Evolutionary conservation across 1,140 invertebrate genomes (phyloP), one percentile per base, ranked within the genome.

Genomic region (Centruroides vittatus): DNA sequence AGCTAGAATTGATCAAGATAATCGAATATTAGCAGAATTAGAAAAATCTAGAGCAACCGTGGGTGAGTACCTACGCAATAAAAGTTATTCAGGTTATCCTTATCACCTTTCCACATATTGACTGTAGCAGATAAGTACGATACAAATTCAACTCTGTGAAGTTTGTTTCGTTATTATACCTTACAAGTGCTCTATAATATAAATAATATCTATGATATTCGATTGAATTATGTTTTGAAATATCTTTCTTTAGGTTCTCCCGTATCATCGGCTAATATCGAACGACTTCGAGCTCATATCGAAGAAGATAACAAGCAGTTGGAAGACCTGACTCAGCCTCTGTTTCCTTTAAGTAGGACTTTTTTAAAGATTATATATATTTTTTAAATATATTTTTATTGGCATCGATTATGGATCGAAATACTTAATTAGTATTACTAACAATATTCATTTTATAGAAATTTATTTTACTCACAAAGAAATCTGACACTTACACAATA

Each of bases 11-110:
- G 89, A 93, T 74, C 89, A 92, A 75, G 84, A 84, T 69, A 81
- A 80, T 71, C 79, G 87, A 70, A 86, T 93, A 69, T 78, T 93
- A 68, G 89, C 89, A 61, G 89, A 93, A 70, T 75, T 93, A 69
- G 90, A 93, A 55, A 88, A 88, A 72, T 64, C 62, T 23, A 57
- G 62, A 54, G 54, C 58, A 51, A 64, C 62, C 23, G 55, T 64
- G 48, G 62, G 62, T 64, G 53, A 60, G 58, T 60, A 52, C 35
- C 41, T 9, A 52, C 35, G 11, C 5, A 12, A 12, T 10, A 46
- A 46, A 46, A 11, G 35, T 54, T 51, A 51, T n/a, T 11, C 11
- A 11, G 12, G 5, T n/a, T 51, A 51, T n/a, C 10, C 23, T 5
- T 51, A 49, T 10, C 9, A 49, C 9, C 9, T 9, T 10, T 49